Evolutionary conservation across 2,113 vertebrate genomes (phyloP).

Genomic region (Oreochromis spilurus): DNA sequence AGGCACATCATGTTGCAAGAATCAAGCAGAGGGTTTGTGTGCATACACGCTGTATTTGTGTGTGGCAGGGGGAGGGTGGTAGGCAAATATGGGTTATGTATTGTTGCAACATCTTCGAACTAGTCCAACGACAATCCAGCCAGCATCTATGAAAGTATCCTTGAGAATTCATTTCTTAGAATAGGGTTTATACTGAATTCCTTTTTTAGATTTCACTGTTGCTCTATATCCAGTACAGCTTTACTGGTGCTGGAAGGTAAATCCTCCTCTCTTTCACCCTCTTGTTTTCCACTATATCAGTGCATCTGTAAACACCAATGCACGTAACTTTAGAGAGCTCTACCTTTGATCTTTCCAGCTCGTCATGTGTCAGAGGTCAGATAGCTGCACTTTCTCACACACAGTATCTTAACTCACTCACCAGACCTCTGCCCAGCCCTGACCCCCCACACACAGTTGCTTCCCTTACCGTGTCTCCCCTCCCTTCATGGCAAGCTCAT

Average conservation of each 20-base stretch:
- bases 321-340: constrained; percentile 16
- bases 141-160: not conserved
- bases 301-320: constrained; percentile 25
- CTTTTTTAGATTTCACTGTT: not conserved
- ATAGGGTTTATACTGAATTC: not conserved
- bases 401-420: constrained; percentile 23
- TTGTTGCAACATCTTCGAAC: constrained; percentile 43
- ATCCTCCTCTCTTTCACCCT: not conserved
- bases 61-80: not conserved
- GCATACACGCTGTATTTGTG: not conserved
- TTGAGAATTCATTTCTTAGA: not conserved
- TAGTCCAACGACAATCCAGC: not conserved
- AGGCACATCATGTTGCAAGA: not conserved
- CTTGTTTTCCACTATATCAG: not conserved
- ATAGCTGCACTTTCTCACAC: constrained; percentile 63
- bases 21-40: not conserved
- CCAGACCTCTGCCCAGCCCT: constrained; percentile 19
- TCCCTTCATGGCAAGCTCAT: constrained; percentile 21
- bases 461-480: constrained; percentile 26
- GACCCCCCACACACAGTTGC: not conserved
- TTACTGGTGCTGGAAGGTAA: not conserved
- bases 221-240: not conserved
- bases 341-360: constrained; percentile 56
- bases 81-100: constrained; percentile 52
- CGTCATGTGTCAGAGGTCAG: constrained; percentile 64